These are phyloP conservation scores for Sturmia bella DNA, from an alignment of 2,888 invertebrate species.

Conservation along the genomic window DNA sequence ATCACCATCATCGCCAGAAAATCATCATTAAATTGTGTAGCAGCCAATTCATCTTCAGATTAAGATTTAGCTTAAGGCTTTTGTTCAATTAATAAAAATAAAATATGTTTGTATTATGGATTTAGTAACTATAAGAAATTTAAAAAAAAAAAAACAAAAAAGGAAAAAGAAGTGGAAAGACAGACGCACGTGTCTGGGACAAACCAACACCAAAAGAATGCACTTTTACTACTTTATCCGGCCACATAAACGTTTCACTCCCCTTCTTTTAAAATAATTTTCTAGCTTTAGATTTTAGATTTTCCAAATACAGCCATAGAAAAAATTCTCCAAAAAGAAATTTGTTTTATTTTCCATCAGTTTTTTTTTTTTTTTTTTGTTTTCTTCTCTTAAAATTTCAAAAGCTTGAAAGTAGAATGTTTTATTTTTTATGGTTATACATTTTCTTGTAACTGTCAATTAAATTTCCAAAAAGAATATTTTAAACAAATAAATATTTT, in stretches of 20 bases:
- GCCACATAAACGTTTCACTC: conserved; percentile 8
- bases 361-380: background rate
- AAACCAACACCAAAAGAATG: conserved; percentile 4
- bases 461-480: conserved; percentile 22
- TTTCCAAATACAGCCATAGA: conserved; percentile 16
- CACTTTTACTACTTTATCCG: conserved; percentile 5
- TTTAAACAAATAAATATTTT: conserved; percentile 29
- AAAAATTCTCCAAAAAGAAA: background rate
- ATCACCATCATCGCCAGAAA: background rate
- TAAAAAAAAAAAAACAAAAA: background rate
- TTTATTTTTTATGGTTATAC: conserved; percentile 17
- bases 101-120: conserved; percentile 25
- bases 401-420: conserved; percentile 1
- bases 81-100: conserved; percentile 41
- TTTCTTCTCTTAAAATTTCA: background rate
- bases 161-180: too few species aligned
- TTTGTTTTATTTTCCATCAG: background rate
- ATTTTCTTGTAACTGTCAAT: conserved; percentile 42
- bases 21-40: background rate
- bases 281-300: background rate
- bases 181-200: conserved; percentile 44
- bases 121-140: conserved; percentile 12
- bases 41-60: conserved; percentile 37
- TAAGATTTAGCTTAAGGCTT: conserved; percentile 44
- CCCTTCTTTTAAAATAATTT: background rate